Evolutionary conservation across 2,888 invertebrate species (phyloP).

Genomic region (Platycheirus rosarum): DNA sequence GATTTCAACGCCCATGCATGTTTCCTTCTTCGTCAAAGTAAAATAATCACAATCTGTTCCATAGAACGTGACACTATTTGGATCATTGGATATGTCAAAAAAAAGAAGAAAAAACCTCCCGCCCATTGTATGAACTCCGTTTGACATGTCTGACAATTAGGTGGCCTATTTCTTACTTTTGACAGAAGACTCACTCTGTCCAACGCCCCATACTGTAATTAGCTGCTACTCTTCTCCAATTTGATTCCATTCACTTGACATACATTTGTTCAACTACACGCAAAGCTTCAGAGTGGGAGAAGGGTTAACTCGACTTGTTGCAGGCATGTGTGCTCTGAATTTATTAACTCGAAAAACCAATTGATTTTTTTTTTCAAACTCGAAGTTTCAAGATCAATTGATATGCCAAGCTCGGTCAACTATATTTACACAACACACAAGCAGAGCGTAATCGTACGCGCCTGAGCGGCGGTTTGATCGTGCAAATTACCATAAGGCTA

Average conservation of each 20-base stretch:
- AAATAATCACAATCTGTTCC: slow-evolving; percentile 28
- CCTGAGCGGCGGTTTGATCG: slow-evolving; percentile 32
- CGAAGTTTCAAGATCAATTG: slow-evolving; percentile 70
- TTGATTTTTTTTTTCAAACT: slow-evolving; percentile 52
- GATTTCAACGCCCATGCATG: slow-evolving; percentile 50
- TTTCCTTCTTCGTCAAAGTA: slow-evolving; percentile 44
- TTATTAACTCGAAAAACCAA: slow-evolving; percentile 58
- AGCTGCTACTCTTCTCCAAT: slow-evolving; percentile 38
- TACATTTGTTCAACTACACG: slow-evolving; percentile 35
- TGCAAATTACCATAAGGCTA: slow-evolving; percentile 65
- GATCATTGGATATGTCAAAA: slow-evolving; percentile 38
- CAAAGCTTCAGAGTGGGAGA: not conserved
- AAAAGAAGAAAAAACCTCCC: slow-evolving; percentile 14
- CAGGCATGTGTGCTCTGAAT: slow-evolving; percentile 61
- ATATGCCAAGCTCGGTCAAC: slow-evolving; percentile 67
- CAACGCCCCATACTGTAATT: slow-evolving; percentile 60
- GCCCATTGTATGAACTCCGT: slow-evolving; percentile 27
- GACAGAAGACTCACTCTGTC: slow-evolving; percentile 4
- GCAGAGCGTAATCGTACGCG: slow-evolving; percentile 15
- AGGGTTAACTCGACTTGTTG: slow-evolving; percentile 29
- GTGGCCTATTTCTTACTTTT: slow-evolving; percentile 48
- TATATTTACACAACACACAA: slow-evolving; percentile 45
- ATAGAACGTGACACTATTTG: slow-evolving; percentile 67
- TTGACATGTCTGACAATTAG: slow-evolving; percentile 45
- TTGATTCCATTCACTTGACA: slow-evolving; percentile 62